Conservation (phyloP, 2,113 vertebrate genomes). For the Syngnathoides biaculeatus region DNA sequence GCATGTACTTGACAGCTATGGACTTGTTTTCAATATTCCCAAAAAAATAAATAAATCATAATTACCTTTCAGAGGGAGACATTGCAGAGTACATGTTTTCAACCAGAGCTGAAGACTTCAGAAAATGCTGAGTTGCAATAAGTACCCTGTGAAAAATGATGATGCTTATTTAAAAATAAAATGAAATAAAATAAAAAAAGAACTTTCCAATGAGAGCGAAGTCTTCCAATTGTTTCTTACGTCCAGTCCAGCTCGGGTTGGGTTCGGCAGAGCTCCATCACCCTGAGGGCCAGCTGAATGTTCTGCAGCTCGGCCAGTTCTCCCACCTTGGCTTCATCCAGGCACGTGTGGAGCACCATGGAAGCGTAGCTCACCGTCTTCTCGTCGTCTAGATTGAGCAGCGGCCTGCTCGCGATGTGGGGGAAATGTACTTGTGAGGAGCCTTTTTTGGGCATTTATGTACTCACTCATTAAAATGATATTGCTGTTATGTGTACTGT, state of each 20-base stretch:
- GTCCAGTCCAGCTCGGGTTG: conserved; percentile 86
- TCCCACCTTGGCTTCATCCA: conserved; percentile 76
- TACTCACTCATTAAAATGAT: neutral
- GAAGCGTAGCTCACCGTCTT: conserved; percentile 80
- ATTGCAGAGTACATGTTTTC: conserved; percentile 82
- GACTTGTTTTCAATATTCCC: neutral
- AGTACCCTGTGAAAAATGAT: conserved; percentile 75
- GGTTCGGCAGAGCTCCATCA: conserved; percentile 78
- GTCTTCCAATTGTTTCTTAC: conserved; percentile 64
- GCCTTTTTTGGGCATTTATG: neutral
- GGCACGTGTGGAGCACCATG: conserved; percentile 88
- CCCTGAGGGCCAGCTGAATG: conserved; percentile 72
- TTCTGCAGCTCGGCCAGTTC: conserved; percentile 69
- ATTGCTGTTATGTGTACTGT: too few species aligned
- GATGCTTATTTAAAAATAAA: neutral
- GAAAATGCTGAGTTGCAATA: conserved; percentile 85
- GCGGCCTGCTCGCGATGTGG: conserved; percentile 59
- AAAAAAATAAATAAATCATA: too few species aligned
- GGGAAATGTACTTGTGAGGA: neutral
- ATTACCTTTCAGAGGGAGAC: conserved; percentile 88
- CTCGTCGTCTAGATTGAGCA: conserved; percentile 77
- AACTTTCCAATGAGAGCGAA: neutral
- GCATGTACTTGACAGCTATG: neutral
- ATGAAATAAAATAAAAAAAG: neutral
- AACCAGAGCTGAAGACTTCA: conserved; percentile 82